Percentiles rank a stretch among this genome's conserved stretches.
phyloP scores from a whole-genome alignment of 1,140 invertebrate genomes.

The Atta cephalotes region DNA sequence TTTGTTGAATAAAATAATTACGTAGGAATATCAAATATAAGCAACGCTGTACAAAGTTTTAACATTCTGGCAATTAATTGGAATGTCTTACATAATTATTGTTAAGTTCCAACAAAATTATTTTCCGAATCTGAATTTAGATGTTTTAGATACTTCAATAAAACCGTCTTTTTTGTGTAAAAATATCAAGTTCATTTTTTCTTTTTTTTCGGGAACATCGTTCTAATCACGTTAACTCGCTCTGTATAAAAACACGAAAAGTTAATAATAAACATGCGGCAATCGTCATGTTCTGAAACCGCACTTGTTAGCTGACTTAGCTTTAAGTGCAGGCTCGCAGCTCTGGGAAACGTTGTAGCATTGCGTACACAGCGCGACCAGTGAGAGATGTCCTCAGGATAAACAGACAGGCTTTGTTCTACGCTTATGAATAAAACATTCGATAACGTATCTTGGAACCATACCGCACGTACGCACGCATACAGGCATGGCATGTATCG shows the following conservation, averaged over 20 bases:
- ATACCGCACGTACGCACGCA: conserved; percentile 72
- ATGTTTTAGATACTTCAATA: no score
- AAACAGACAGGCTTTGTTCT: conserved; percentile 85
- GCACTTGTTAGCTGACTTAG: conserved; percentile 67
- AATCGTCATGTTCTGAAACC: conserved; percentile 50
- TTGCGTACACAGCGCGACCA: conserved; percentile 74
- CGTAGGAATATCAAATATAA: no score
- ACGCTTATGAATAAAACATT: conserved; percentile 86
- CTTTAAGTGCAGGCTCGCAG: conserved; percentile 68
- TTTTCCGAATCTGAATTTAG: no score
- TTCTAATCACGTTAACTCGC: neutral
- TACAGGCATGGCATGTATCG: conserved; percentile 53
- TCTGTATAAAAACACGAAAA: conserved; percentile 14
- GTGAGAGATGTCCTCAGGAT: conserved; percentile 85
- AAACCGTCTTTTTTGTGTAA: no score
- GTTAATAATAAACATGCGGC: neutral
- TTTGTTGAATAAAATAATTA: no score
- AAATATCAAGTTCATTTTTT: neutral
- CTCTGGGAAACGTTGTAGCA: conserved; percentile 74
- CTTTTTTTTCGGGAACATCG: neutral
- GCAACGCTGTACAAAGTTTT: no score
- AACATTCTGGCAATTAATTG: no score
- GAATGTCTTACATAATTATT: no score
- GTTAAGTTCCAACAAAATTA: no score
- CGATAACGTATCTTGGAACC: conserved; percentile 84